A percentile compares a stretch with the other conserved stretches of the same genome.
Evolutionary conservation across 2,797 vertebrate species (phyloP).

Genomic region (Urosaurus nigricauda): DNA sequence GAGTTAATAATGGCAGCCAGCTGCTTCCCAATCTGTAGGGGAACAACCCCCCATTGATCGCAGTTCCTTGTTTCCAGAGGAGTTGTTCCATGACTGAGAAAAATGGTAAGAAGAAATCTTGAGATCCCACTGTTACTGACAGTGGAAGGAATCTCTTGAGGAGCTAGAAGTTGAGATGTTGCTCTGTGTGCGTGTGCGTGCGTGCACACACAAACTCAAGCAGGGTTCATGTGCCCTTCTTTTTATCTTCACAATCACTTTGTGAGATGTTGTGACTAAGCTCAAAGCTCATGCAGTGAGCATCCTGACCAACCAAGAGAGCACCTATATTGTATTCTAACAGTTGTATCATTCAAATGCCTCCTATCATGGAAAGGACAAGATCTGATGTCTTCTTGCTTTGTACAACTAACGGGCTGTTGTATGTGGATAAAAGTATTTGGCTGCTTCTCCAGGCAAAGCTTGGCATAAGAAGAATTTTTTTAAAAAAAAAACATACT

Average conservation of each 20-base stretch:
- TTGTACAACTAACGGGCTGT: not conserved
- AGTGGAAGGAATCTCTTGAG: not conserved
- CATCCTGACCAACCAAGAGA: not conserved
- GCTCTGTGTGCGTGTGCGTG: too few relatives aligned
- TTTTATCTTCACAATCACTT: not conserved
- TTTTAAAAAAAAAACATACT: not conserved
- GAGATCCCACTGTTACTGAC: not conserved
- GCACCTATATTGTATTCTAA: not conserved
- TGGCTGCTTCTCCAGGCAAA: not conserved
- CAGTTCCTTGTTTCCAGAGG: not conserved
- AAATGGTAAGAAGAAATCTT: not conserved
- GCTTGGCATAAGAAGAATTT: not conserved
- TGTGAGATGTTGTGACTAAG: not conserved
- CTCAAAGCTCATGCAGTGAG: not conserved
- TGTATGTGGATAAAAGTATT: not conserved
- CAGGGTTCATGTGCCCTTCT: not conserved
- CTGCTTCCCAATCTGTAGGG: too few relatives aligned
- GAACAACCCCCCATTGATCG: too few relatives aligned
- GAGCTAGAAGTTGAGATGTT: not conserved
- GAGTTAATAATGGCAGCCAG: too few relatives aligned
- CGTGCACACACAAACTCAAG: too few relatives aligned
- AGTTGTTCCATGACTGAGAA: not conserved
- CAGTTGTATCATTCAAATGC: not conserved
- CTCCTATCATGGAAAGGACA: too few relatives aligned
- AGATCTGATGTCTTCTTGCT: not conserved